Base-by-base conservation (phyloP, 53 echinoderm and acorn worm genomes). In the Stichopus horrens region DNA sequence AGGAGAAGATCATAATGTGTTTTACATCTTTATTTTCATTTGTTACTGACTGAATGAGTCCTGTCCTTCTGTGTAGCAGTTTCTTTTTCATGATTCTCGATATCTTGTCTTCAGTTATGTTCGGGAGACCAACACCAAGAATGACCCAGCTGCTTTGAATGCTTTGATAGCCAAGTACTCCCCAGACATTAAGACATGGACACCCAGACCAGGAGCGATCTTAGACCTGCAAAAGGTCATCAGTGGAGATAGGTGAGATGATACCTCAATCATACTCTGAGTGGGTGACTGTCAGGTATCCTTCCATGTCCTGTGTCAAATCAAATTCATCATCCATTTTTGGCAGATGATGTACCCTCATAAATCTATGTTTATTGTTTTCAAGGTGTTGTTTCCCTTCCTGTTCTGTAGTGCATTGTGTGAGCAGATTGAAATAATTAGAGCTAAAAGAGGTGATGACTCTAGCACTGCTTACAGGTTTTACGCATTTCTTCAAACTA, bases 181-280 rank as follows among this genome's bases (percentile, higher is more conserved):
- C 3, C 99, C 96, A 1, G 60, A 93, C 4, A 93, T 99, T 37
- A 99, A 93, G 86, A 99, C 99, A 7, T 96, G 98, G 98, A 98
- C 93, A 1, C 98, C 98, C 0, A 90, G 51, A 75, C 98, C 98
- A 51, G 95, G 94, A 22, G 91, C 98, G 6, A 75, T 90, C 19
- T 80, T 98, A 16, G 98, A 98, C 79, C 86, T 95, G 18, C 93
- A 95, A 86, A 95, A 95, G 53, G 94, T 94, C 16, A 90, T 94
- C 65, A 90, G 79, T 74, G 95, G 94, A 53, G 95, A 93, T 79
- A 87, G 91, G 95, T 95, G 76, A 77, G 90, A 63, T 79, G 5
- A 6, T 21, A 57, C 14, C 65, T n/a, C 37, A 1, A 37, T 20
- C 68, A 53, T 68, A 37, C 37, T 37, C 37, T 37, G 37, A 37